Conservation (phyloP, 2,888 invertebrate genomes). For the Folsomia candida region DNA sequence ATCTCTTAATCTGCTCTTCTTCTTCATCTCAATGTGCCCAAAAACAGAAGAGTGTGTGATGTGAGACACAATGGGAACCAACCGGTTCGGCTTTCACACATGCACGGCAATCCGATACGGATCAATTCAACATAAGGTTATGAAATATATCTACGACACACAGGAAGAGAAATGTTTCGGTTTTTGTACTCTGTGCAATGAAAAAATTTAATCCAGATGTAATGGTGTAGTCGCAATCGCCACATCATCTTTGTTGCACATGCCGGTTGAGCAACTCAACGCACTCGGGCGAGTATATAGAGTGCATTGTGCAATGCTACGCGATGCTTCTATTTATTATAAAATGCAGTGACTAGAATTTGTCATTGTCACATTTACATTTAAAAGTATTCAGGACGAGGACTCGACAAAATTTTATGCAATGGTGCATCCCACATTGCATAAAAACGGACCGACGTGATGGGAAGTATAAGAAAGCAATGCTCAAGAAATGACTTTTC, state of each 20-base stretch:
- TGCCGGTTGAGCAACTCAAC: not conserved
- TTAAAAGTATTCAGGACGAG: not conserved
- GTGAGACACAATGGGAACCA: not conserved
- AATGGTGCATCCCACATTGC: not conserved
- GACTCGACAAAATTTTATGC: not conserved
- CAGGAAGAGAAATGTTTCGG: not conserved
- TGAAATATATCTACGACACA: constrained; percentile 2
- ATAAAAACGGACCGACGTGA: too few relatives aligned
- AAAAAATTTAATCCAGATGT: not conserved
- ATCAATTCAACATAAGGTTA: not conserved
- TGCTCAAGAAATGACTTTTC: too few relatives aligned
- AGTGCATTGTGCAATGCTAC: not conserved
- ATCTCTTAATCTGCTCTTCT: constrained; percentile 3
- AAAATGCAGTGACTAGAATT: not conserved
- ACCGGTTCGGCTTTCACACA: not conserved
- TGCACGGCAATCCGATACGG: not conserved
- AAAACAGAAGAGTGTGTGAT: not conserved
- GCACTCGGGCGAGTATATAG: not conserved
- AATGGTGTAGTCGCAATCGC: not conserved
- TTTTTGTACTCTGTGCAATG: not conserved
- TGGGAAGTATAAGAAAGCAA: too few relatives aligned
- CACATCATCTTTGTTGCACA: not conserved
- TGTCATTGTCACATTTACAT: constrained; percentile 7
- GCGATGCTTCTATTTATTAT: not conserved
- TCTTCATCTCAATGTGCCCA: not conserved